phyloP scores from a whole-genome alignment of 1,140 invertebrate species.

The Sesamia nonagrioides region DNA sequence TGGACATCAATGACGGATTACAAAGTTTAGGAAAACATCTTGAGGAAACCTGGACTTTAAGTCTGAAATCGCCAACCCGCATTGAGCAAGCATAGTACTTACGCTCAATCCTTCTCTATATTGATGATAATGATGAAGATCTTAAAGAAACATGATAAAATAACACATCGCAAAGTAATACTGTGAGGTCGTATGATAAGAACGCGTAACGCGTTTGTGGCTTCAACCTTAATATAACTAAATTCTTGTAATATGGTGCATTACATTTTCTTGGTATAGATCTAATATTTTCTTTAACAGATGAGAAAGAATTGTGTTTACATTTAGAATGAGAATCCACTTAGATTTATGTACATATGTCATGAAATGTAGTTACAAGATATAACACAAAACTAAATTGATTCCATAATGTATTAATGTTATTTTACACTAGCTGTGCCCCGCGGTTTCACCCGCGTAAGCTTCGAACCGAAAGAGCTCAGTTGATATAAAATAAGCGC shows the following conservation, averaged over 20 bases:
- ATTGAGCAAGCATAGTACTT: too few relatives aligned
- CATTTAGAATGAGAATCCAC: conserved; percentile 29
- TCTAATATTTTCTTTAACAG: conserved; percentile 30
- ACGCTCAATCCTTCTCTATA: too few relatives aligned
- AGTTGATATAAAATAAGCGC: too few relatives aligned
- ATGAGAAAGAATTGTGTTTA: conserved; percentile 27
- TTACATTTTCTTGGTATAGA: conserved; percentile 2
- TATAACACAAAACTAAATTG: background rate
- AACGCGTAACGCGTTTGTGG: background rate
- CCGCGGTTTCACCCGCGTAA: too few relatives aligned
- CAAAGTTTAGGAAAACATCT: too few relatives aligned
- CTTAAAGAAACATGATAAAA: too few relatives aligned
- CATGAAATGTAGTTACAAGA: conserved; percentile 1
- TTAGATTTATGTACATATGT: conserved; percentile 2
- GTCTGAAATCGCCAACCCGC: too few relatives aligned
- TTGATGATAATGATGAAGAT: too few relatives aligned
- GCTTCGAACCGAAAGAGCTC: too few relatives aligned
- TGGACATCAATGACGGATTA: too few relatives aligned
- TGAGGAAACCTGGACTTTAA: too few relatives aligned
- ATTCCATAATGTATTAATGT: background rate
- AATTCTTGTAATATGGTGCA: background rate
- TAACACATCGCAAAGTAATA: too few relatives aligned
- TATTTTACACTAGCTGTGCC: background rate
- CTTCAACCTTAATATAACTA: background rate
- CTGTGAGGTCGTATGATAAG: background rate